phyloP scores from a whole-genome alignment of 1,140 invertebrate genomes.

The Littorina saxatilis region DNA sequence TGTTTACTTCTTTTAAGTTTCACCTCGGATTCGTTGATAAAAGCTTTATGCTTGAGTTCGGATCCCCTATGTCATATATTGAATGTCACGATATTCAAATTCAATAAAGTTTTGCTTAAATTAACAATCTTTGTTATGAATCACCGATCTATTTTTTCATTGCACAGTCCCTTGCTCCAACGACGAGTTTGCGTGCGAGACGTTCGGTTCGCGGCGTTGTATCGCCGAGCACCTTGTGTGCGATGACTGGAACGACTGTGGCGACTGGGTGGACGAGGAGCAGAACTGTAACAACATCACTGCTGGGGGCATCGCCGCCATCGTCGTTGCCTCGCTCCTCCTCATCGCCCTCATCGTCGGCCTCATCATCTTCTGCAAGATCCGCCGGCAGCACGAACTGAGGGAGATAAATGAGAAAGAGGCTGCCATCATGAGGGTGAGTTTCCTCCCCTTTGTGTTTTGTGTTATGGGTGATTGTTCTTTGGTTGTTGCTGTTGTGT shows the following conservation, averaged over 20 bases:
- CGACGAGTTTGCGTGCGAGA: constrained; percentile 27
- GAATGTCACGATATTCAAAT: no score
- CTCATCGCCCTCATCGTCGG: constrained; percentile 19
- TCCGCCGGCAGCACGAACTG: neutral
- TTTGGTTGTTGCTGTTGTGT: no score
- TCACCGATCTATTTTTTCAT: no score
- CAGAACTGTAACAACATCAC: neutral
- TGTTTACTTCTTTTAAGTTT: no score
- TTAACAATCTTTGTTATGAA: no score
- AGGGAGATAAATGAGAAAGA: neutral
- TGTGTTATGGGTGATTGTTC: no score
- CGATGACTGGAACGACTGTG: constrained; percentile 35
- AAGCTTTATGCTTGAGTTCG: no score
- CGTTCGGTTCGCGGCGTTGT: neutral
- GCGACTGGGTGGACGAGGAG: constrained; percentile 24
- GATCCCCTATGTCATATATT: no score
- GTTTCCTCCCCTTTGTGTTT: neutral
- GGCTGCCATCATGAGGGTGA: constrained; percentile 23
- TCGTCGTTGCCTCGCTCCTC: constrained; percentile 11
- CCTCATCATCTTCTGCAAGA: constrained; percentile 33
- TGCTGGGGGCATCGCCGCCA: constrained; percentile 20
- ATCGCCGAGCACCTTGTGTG: constrained; percentile 32
- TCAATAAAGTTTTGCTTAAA: no score
- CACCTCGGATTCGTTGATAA: no score
- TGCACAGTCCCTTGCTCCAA: neutral